Conservation (phyloP, 2,888 invertebrate species). For the Tinea semifulvella region DNA sequence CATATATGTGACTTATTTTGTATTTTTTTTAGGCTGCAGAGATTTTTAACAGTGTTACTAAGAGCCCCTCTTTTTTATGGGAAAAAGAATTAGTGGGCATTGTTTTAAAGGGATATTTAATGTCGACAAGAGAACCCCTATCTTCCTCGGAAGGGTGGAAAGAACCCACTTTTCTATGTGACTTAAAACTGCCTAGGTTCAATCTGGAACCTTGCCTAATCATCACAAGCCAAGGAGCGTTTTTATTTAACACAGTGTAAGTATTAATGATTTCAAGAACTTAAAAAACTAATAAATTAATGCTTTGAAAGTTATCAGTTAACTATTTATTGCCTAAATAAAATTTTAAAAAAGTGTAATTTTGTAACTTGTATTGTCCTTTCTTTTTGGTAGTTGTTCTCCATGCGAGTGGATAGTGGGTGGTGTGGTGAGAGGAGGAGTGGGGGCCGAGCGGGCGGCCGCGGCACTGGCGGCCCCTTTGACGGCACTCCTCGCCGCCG, state of each 20-base stretch:
- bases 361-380: too few species aligned
- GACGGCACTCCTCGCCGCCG: conserved; percentile 75
- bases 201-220: conserved; percentile 59
- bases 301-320: background rate
- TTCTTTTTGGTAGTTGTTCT: conserved; percentile 5
- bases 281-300: background rate
- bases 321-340: too few species aligned
- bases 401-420: conserved; percentile 49
- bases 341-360: background rate
- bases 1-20: too few species aligned
- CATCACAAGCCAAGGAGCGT: conserved; percentile 63
- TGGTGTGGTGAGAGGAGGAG: conserved; percentile 45
- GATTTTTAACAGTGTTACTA: background rate
- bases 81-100: conserved; percentile 48
- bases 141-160: conserved; percentile 36
- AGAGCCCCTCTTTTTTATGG: conserved; percentile 38
- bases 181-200: conserved; percentile 51
- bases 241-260: conserved; percentile 61
- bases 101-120: conserved; percentile 40
- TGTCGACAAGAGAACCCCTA: conserved; percentile 40
- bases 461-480: conserved; percentile 56
- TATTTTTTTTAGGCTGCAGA: background rate
- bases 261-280: too few species aligned
- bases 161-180: conserved; percentile 54
- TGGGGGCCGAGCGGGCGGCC: conserved; percentile 48